Conservation (phyloP, 2,888 invertebrate species). For the Xestoiulus laeticollis region DNA sequence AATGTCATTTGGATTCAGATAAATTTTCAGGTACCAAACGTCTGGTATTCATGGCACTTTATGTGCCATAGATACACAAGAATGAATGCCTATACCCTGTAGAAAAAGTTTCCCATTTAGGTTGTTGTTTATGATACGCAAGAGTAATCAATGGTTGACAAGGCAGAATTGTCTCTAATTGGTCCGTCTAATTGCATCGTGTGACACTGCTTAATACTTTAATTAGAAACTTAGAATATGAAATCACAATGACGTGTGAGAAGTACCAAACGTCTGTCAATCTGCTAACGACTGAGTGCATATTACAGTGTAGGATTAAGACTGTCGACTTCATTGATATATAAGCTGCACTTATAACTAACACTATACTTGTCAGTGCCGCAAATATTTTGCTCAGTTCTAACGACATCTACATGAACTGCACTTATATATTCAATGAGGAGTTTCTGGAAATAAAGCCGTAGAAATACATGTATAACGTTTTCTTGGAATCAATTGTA, state of each 20-base stretch:
- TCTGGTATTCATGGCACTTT: too few relatives aligned
- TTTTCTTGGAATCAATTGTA: too few relatives aligned
- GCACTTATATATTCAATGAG: background rate
- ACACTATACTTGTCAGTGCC: background rate
- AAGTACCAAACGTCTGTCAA: background rate
- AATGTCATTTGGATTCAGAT: too few relatives aligned
- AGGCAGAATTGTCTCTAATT: background rate
- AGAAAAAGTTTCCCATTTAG: too few relatives aligned
- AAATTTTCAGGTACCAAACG: too few relatives aligned
- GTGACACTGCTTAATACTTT: background rate
- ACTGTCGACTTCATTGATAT: background rate
- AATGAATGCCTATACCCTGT: too few relatives aligned
- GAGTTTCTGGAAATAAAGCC: background rate
- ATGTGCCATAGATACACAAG: too few relatives aligned
- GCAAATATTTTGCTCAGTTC: background rate
- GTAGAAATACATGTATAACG: too few relatives aligned
- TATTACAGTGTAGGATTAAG: background rate
- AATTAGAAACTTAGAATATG: background rate
- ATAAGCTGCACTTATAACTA: background rate
- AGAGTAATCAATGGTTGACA: background rate
- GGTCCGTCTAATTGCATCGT: background rate
- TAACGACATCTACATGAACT: background rate
- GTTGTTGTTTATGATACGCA: background rate
- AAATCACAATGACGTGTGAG: background rate
- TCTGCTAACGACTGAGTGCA: background rate